phyloP scores from a whole-genome alignment of 2,113 vertebrate species.

The Danio rerio region DNA sequence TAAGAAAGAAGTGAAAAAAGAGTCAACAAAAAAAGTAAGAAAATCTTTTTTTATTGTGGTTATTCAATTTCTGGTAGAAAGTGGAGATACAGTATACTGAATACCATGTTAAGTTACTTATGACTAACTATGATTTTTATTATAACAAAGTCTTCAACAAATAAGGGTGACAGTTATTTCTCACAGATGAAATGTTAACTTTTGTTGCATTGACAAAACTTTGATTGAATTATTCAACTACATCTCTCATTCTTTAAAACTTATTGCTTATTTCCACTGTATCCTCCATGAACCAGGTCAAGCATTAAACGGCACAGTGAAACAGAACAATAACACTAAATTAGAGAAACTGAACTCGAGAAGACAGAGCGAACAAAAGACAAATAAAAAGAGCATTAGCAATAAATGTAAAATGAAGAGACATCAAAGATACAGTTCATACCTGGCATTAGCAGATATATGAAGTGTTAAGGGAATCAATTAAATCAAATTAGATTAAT shows the following conservation, averaged over 20 bases:
- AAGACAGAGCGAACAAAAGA: background rate
- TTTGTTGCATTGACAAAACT: background rate
- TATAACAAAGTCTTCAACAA: background rate
- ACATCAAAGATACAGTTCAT: constrained; percentile 11
- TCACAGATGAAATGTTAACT: constrained; percentile 13
- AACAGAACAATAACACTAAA: background rate
- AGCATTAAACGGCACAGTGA: background rate
- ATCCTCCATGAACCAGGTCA: background rate
- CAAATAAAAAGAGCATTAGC: background rate
- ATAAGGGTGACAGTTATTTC: background rate
- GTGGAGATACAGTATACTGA: too few relatives aligned
- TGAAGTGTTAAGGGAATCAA: constrained; percentile 1
- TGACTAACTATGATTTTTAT: background rate
- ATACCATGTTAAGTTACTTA: background rate
- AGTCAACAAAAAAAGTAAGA: too few relatives aligned
- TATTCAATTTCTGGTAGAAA: too few relatives aligned
- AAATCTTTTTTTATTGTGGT: too few relatives aligned
- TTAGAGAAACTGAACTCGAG: background rate
- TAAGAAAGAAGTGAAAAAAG: too few relatives aligned
- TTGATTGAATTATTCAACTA: background rate
- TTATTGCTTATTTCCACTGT: background rate
- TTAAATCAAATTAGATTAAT: background rate
- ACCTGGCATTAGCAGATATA: constrained; percentile 6
- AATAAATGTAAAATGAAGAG: background rate
- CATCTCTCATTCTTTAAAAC: background rate